Percentiles rank a stretch among this genome's conserved stretches.
Evolutionary conservation across 1,140 invertebrate genomes (phyloP).

Genomic region (Luehdorfia chinensis): DNA sequence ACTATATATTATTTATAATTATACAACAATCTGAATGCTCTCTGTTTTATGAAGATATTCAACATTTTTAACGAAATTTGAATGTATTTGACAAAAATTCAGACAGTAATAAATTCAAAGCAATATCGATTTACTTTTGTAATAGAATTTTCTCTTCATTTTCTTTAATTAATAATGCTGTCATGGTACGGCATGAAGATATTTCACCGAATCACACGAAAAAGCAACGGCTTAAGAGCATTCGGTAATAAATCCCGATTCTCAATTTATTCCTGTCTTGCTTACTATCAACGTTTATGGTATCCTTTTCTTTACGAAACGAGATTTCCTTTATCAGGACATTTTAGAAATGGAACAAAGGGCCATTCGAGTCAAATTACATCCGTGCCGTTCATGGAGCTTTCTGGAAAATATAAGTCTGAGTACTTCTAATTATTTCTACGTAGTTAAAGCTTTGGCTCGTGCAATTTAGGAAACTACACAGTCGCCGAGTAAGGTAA

Average conservation of each 20-base stretch:
- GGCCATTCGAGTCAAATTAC: conserved; percentile 46
- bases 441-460: conserved; percentile 15
- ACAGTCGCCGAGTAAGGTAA: conserved; percentile 8
- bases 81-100: no score
- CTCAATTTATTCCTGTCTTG: conserved; percentile 51
- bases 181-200: conserved; percentile 8
- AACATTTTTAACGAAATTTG: not conserved
- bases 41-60: not conserved
- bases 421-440: conserved; percentile 24
- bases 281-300: conserved; percentile 49
- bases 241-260: conserved; percentile 49
- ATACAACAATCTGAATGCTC: not conserved
- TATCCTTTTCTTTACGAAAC: conserved; percentile 33
- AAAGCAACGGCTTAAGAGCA: conserved; percentile 46
- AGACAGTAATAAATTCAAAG: no score
- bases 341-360: conserved; percentile 40
- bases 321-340: conserved; percentile 42
- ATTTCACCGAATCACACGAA: conserved; percentile 12
- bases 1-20: not conserved
- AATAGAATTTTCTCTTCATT: no score
- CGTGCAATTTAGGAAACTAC: conserved; percentile 13
- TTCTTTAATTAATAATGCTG: conserved; percentile 18
- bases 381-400: conserved; percentile 21
- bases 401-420: conserved; percentile 21
- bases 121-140: no score